Evolutionary conservation across 2,113 vertebrate genomes (phyloP).

Genomic region (Melanotaenia duboulayi): DNA sequence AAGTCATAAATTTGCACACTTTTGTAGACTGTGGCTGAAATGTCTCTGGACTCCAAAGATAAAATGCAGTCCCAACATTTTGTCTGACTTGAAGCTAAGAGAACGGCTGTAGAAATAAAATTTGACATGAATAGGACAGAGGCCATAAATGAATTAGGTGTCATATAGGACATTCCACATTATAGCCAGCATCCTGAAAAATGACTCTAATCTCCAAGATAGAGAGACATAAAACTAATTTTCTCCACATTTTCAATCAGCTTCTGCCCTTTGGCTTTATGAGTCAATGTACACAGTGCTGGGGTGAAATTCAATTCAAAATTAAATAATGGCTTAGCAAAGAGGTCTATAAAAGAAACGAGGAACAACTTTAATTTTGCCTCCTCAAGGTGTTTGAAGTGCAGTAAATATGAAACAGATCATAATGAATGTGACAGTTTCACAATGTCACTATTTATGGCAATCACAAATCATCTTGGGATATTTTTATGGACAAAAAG

Average conservation of each 20-base stretch:
- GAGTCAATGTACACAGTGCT: conserved; percentile 29
- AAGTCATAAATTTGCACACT: conserved; percentile 20
- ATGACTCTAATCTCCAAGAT: conserved; percentile 23
- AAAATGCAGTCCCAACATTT: conserved; percentile 25
- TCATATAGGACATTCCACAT: neutral
- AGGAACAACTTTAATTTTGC: conserved; percentile 19
- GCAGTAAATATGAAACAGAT: conserved; percentile 35
- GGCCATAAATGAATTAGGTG: conserved; percentile 27
- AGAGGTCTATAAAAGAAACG: conserved; percentile 27
- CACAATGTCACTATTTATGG: conserved; percentile 26
- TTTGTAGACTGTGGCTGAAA: conserved; percentile 14
- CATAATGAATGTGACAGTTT: conserved; percentile 23
- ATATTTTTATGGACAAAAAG: neutral
- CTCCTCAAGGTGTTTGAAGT: conserved; percentile 20
- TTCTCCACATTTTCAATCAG: conserved; percentile 42
- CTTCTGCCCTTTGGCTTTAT: conserved; percentile 48
- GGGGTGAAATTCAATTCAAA: conserved; percentile 25
- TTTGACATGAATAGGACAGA: conserved; percentile 19
- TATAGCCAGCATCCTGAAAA: conserved; percentile 21
- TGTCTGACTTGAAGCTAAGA: conserved; percentile 6
- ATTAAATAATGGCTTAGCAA: conserved; percentile 8
- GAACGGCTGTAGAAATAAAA: conserved; percentile 8
- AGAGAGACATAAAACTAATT: conserved; percentile 41
- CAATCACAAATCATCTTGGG: conserved; percentile 9
- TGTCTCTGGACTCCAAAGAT: conserved; percentile 2